Base-by-base conservation (phyloP, 2,113 vertebrate genomes). In the Lagopus muta region DNA sequence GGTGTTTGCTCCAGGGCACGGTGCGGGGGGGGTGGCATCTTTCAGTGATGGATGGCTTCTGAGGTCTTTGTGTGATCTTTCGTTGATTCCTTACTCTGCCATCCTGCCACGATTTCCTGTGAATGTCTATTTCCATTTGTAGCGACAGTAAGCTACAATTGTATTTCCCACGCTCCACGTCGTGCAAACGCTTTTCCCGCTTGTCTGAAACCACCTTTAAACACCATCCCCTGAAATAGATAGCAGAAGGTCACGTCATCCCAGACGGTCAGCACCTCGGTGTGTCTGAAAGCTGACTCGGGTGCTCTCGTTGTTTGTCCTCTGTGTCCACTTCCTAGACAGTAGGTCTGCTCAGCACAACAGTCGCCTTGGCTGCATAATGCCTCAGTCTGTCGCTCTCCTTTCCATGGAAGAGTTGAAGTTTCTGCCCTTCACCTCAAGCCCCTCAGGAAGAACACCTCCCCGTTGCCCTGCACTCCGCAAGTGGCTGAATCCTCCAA, bases 401-500 rank as follows among this genome's bases (percentile, higher is more conserved):
- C 42, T 76, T 71, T 86, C 45, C 43, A 38, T 42, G 64, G 36
- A 1, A 5, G 25, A 24, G 24, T 78, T 45, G 32, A 80, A 82
- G 42, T 77, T 88, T 76, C 76, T 58, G 8, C 55, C 70, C 60
- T 84, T 72, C 42, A n/a, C 21, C 13, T 74, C 4, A 24, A 94
- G 91, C 88, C 91, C 93, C 95, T 94, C 91, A 81, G 19, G 72
- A 94, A 96, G 89, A 83, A 77, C 81, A 61, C 1, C 19, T 34
- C 45, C 28, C 86, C 32, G 0, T 36, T 93, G 54, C 32, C 38
- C 78, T 36, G 50, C 76, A 43, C 10, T 12, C 32, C 8, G 17
- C 80, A 54, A 14, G 28, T 50, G 30, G 17, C 61, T 5, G 65
- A 70, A 89, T 74, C 72, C 47, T 34, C 38, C 21, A 52, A 24